These are phyloP conservation scores for Diprion similis DNA, from an alignment of 1,140 invertebrate genomes.

Conservation along the genomic window DNA sequence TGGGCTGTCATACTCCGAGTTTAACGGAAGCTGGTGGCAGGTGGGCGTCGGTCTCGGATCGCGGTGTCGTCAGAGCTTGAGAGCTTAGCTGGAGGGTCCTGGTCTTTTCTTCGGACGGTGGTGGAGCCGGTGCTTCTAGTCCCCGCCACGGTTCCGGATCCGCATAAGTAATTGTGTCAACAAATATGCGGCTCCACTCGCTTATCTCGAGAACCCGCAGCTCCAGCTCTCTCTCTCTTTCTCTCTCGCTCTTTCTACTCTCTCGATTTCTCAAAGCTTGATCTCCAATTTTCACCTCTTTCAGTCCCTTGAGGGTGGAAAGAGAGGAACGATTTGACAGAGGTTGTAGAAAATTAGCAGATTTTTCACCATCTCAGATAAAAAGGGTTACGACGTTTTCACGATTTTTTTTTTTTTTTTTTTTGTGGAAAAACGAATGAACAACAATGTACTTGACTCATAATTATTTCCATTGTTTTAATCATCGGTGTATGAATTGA, in stretches of 20 bases:
- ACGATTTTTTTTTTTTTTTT: conserved; percentile 10
- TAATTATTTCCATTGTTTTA: too few species aligned
- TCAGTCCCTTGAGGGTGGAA: background rate
- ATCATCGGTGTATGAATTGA: too few species aligned
- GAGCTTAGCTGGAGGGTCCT: too few species aligned
- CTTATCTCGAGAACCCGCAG: conserved; percentile 21
- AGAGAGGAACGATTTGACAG: background rate
- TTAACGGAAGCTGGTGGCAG: too few species aligned
- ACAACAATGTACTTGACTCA: background rate
- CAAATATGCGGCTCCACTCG: conserved; percentile 25
- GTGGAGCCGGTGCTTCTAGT: background rate
- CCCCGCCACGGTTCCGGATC: conserved; percentile 18
- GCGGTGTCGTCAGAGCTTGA: too few species aligned
- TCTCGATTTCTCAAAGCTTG: background rate
- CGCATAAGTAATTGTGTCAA: conserved; percentile 29
- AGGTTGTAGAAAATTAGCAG: background rate
- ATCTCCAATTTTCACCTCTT: background rate
- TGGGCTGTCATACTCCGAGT: too few species aligned
- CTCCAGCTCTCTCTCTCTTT: background rate
- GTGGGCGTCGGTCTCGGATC: too few species aligned
- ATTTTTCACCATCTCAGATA: background rate
- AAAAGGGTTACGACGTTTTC: too few species aligned
- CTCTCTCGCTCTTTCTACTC: background rate
- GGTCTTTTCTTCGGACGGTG: too few species aligned
- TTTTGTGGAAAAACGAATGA: conserved; percentile 4